Evolutionary conservation across 1,140 invertebrate species (phyloP).

Genomic region (Conus ventricosus): DNA sequence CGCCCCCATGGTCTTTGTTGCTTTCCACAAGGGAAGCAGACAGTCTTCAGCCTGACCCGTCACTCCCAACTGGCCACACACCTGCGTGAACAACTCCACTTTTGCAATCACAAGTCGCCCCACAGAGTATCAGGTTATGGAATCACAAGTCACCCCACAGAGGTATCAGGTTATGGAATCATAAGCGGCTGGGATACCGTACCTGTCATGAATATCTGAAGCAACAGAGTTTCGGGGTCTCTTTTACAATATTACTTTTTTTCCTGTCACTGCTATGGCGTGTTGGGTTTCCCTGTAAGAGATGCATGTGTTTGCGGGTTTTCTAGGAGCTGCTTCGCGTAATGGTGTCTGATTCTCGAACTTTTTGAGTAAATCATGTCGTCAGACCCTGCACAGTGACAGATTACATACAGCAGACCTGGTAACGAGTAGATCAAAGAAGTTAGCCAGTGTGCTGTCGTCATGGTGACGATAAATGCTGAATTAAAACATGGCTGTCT

Average conservation of each 20-base stretch:
- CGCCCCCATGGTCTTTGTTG: constrained; percentile 51
- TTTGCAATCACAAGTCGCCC: not conserved
- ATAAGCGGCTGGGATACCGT: not conserved
- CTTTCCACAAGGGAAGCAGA: constrained; percentile 43
- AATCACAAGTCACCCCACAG: not conserved
- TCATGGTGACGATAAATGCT: no score
- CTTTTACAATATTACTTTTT: not conserved
- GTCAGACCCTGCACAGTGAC: no score
- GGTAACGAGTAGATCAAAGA: no score
- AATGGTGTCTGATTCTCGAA: not conserved
- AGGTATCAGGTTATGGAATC: not conserved
- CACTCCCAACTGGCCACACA: constrained; percentile 50
- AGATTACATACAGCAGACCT: no score
- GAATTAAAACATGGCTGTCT: no score
- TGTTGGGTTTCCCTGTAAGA: not conserved
- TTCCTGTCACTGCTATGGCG: not conserved
- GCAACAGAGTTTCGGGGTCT: not conserved
- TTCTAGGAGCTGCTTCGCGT: not conserved
- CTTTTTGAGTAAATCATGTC: not conserved
- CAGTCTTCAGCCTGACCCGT: constrained; percentile 51
- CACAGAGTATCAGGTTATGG: not conserved
- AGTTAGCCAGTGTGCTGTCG: no score
- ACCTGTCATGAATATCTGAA: not conserved
- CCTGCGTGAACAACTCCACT: constrained; percentile 10
- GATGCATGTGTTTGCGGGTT: not conserved